Evolutionary conservation across 2,888 invertebrate genomes (phyloP), one percentile per base, ranked within the genome.

Genomic region (Chironomus riparius): DNA sequence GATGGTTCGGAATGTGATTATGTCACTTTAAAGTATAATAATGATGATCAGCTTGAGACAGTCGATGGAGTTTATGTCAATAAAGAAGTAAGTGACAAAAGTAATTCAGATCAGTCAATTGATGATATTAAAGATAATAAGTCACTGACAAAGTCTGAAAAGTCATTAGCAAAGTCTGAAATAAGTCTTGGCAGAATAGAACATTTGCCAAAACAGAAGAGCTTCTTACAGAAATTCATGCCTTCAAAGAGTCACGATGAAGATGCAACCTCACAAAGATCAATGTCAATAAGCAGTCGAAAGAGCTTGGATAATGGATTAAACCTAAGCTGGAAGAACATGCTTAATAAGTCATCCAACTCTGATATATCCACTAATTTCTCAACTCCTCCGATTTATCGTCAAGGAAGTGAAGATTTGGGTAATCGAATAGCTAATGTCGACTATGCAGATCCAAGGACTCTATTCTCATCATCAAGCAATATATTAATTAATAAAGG

Each of bases 361-460:
- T 15, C 21, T 13, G 50, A 50, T 2, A 47, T 50, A 10, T n/a
- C 47, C 4, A 21, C 1, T 1, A 22, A 10, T 3, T 10, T 48
- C 6, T 15, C 47, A 12, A 12, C 70, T 21, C 76, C 69, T 13
- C 87, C 87, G 15, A 85, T 89, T 77, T 91, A 92, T 80, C 91
- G 91, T 81, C 92, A 91, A 83, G 92, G 93, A 12, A 93, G 94
- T 79, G 91, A 92, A 78, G 88, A 90, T 77, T 87, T 94, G 78
- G 95, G 95, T 0, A 95, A 94, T 61, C 89, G 95, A 78, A 93
- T 96, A 81, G 95, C 95, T 0, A 90, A 92, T 79, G 90, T 92
- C 0, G 94, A 95, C 81, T 95, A 95, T 80, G 92, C 91, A 0
- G 93, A 94, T 82, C 94, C 94, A 0, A 88, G 89, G 71, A 89